These are phyloP conservation scores for Stenolophus ochropezus DNA, from an alignment of 2,888 invertebrate genomes.

Conservation along the genomic window DNA sequence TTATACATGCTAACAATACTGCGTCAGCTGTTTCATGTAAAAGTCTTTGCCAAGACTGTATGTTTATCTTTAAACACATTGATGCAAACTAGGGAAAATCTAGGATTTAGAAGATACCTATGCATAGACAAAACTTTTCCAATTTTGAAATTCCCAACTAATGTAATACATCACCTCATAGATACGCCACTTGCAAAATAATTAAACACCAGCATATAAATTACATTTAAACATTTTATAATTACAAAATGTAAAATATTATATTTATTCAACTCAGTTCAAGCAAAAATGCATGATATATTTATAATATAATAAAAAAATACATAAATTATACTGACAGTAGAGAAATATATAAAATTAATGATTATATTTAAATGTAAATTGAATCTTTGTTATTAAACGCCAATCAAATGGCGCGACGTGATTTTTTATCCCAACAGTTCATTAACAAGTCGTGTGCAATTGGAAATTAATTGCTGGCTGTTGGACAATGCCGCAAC, in stretches of 20 bases:
- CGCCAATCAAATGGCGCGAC: not conserved
- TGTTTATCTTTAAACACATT: not conserved
- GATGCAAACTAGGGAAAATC: not conserved
- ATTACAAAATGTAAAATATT: not conserved
- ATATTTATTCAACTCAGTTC: not conserved
- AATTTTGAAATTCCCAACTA: not conserved
- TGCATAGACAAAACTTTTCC: slow-evolving; percentile 3
- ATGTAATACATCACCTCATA: not conserved
- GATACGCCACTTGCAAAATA: not conserved
- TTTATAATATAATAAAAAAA: not conserved
- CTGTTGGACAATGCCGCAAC: not conserved
- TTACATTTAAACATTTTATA: not conserved
- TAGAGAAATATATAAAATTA: not conserved
- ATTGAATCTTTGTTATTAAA: slow-evolving; percentile 1
- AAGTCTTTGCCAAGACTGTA: not conserved
- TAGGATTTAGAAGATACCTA: not conserved
- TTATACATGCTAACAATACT: too few species aligned
- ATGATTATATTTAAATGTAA: slow-evolving; percentile 1
- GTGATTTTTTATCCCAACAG: not conserved
- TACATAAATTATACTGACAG: not conserved
- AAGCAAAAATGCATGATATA: not conserved
- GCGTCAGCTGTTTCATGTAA: too few species aligned
- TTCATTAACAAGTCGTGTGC: slow-evolving; percentile 5
- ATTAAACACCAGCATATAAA: not conserved
- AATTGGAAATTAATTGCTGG: slow-evolving; percentile 4